Conservation (phyloP, 2,888 invertebrate species). For the Diarsia dahlii region DNA sequence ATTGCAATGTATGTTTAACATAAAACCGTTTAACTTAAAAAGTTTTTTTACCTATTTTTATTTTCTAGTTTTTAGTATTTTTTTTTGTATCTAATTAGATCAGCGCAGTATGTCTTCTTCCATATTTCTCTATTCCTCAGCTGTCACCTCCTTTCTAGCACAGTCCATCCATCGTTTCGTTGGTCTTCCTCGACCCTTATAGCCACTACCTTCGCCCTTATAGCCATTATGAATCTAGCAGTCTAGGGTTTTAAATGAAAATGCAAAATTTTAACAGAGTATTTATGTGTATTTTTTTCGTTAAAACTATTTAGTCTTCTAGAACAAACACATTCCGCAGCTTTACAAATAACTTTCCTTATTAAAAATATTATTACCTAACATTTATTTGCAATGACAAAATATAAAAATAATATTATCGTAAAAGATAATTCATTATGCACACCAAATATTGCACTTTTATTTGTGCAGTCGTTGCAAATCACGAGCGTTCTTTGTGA, state of each 20-base stretch:
- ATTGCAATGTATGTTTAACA: too few species aligned
- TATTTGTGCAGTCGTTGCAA: constrained; percentile 9
- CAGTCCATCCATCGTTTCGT: too few species aligned
- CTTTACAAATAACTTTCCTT: constrained; percentile 43
- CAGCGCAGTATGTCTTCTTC: too few species aligned
- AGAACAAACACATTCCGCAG: constrained; percentile 73
- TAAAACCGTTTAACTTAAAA: too few species aligned
- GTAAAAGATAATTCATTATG: constrained; percentile 35
- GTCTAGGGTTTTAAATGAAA: constrained; percentile 42
- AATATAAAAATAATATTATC: constrained; percentile 59
- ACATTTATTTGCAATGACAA: constrained; percentile 56
- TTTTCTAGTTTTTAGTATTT: too few species aligned
- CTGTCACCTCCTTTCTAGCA: too few species aligned
- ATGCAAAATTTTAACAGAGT: constrained; percentile 72
- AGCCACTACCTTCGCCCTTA: too few species aligned
- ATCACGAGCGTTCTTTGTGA: background rate
- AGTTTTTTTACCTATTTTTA: too few species aligned
- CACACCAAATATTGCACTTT: constrained; percentile 60
- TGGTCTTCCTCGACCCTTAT: too few species aligned
- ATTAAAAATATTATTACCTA: constrained; percentile 54
- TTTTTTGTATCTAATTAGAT: too few species aligned
- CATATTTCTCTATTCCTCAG: too few species aligned
- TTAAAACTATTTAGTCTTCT: constrained; percentile 82
- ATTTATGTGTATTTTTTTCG: constrained; percentile 76
- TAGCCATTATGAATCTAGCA: too few species aligned